Percentiles rank a stretch among this genome's conserved stretches.
These are phyloP conservation scores for Eremobia ochroleuca DNA, from an alignment of 2,888 invertebrate genomes.

Conservation along the genomic window DNA sequence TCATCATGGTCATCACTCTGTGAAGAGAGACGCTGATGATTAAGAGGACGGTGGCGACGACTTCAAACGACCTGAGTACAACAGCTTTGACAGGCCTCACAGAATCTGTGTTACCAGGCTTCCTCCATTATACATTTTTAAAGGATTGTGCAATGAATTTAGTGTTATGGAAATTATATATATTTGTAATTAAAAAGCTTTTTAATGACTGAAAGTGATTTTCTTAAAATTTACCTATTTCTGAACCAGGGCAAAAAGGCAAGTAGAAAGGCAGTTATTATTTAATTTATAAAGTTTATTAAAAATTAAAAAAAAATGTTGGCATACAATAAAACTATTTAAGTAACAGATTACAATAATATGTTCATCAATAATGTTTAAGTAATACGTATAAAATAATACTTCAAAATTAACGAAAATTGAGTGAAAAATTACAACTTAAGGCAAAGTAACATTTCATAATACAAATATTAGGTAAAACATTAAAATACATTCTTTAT, in stretches of 20 bases:
- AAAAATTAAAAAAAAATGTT: slow-evolving; percentile 68
- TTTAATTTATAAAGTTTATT: slow-evolving; percentile 70
- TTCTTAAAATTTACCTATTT: neutral
- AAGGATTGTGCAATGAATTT: slow-evolving; percentile 49
- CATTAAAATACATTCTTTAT: slow-evolving; percentile 17
- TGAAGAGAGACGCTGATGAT: slow-evolving; percentile 78
- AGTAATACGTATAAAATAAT: slow-evolving; percentile 59
- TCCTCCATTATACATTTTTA: slow-evolving; percentile 73
- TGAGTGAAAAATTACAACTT: slow-evolving; percentile 30
- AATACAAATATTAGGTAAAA: slow-evolving; percentile 15
- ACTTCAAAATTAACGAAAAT: slow-evolving; percentile 55
- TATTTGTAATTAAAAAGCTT: slow-evolving; percentile 40
- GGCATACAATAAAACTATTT: slow-evolving; percentile 75
- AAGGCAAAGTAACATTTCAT: slow-evolving; percentile 9
- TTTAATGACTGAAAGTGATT: slow-evolving; percentile 2
- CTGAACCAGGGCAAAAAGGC: neutral
- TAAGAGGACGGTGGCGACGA: slow-evolving; percentile 72
- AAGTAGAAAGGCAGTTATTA: neutral
- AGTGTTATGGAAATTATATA: slow-evolving; percentile 11
- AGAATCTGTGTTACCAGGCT: slow-evolving; percentile 82
- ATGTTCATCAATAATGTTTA: slow-evolving; percentile 83
- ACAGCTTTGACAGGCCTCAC: slow-evolving; percentile 76
- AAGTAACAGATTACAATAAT: slow-evolving; percentile 84
- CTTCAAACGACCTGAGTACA: slow-evolving; percentile 59
- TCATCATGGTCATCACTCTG: slow-evolving; percentile 70